A percentile compares a stretch with the other conserved stretches of the same genome.
Evolutionary conservation across 2,888 invertebrate genomes (phyloP).

Genomic region (Lepetodrilus schrolli): DNA sequence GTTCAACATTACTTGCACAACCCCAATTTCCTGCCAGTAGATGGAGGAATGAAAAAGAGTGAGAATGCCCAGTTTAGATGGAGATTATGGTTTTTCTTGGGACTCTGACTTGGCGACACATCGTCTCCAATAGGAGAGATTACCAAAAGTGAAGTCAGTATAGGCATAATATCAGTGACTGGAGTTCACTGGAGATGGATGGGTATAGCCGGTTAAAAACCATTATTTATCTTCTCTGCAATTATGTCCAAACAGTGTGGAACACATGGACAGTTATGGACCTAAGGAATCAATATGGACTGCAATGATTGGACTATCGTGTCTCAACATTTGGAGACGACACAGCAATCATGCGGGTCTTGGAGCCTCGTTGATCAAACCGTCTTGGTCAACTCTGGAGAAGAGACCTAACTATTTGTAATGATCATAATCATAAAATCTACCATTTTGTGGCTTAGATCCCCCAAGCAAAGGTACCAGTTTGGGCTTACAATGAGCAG

Average conservation of each 20-base stretch:
- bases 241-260: constrained; percentile 17
- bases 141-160: background rate
- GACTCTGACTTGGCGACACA: background rate
- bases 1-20: constrained; percentile 5
- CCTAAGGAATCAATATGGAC: background rate
- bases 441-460: no score
- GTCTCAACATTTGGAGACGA: background rate
- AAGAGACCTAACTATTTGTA: no score
- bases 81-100: background rate
- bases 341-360: no score
- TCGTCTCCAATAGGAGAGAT: background rate
- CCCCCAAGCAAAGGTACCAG: no score
- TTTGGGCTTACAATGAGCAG: no score
- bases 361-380: no score
- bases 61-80: background rate
- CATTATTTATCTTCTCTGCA: constrained; percentile 17
- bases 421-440: no score
- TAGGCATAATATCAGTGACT: background rate
- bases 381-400: no score
- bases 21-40: constrained; percentile 12
- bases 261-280: constrained; percentile 17
- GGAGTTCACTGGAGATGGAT: no score
- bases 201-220: background rate
- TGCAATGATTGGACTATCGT: background rate
- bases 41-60: constrained; percentile 18